Evolutionary conservation across 2,888 invertebrate species (phyloP).

Genomic region (Gortyna flavago): DNA sequence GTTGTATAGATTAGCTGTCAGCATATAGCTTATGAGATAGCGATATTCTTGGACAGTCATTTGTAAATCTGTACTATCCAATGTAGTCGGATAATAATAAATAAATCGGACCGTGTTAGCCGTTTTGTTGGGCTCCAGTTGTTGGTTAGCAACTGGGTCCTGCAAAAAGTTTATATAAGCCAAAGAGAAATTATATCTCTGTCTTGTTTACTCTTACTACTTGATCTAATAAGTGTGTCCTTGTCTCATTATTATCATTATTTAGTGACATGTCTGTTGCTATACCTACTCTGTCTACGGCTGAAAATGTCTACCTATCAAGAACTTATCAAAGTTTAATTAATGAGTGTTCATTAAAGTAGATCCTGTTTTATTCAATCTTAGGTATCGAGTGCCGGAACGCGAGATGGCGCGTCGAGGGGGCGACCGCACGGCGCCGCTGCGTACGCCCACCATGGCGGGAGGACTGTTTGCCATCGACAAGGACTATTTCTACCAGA

Average conservation of each 20-base stretch:
- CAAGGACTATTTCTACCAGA: constrained; percentile 98
- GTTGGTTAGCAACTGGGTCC: background rate
- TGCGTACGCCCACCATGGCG: constrained; percentile 99
- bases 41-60: background rate
- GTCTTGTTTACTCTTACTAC: background rate
- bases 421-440: constrained; percentile 97
- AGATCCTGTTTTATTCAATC: constrained; percentile 5
- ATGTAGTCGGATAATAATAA: background rate
- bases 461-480: constrained; percentile 99
- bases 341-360: constrained; percentile 25
- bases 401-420: constrained; percentile 98
- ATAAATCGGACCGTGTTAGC: background rate
- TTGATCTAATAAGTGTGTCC: background rate
- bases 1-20: background rate
- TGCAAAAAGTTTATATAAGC: background rate
- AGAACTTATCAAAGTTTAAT: background rate
- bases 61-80: background rate
- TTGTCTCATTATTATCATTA: background rate
- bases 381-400: constrained; percentile 98
- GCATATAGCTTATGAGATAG: background rate
- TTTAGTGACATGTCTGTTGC: background rate
- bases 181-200: background rate
- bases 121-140: background rate
- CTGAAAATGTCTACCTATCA: background rate
- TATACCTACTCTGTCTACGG: background rate